Base-by-base conservation (phyloP, 2,888 invertebrate species). In the Cephus runcator region DNA sequence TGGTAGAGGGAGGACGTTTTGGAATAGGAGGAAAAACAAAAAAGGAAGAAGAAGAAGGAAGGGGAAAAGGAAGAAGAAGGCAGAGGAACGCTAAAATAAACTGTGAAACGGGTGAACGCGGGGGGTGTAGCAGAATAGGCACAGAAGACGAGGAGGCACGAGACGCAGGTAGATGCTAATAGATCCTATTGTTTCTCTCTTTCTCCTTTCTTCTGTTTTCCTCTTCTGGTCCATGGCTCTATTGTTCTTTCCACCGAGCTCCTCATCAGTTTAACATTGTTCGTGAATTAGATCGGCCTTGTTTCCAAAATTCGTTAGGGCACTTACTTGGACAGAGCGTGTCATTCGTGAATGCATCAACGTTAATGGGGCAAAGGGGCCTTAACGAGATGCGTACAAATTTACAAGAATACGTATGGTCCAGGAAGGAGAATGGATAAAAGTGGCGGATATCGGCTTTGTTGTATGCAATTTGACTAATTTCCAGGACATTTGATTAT, bases 151-250 rank as follows among this genome's bases (percentile, higher is more conserved):
- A 33, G 31, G 71, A 15, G 71, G 71, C 71, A 34, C 71, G 71
- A 75, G 73, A 36, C 80, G 79, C 89, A 89, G 89, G 89, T 89
- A 88, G 88, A 88, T 85, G 87, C 88, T 89, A 89, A 89, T 88
- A 85, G 85, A 84, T 79, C 81, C 87, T 82, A 89, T 89, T 89
- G 89, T 89, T 89, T 89, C 85, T 88, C 85, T 83, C 84, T 82
- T 80, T 76, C 78, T 81, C 81, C 79, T 85, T 74, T 69, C 36
- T 75, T 69, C 69, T 74, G 69, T 40, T 69, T 76, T 73, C 71
- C 31, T 74, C 76, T 75, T 69, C 74, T 69, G 71, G 76, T 36
- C 76, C 71, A 73, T 73, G 73, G 77, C 77, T 15, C 84, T 83
- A 87, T 86, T 87, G 87, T 87, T 85, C 86, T 85, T 85, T 83